Conservation (phyloP, 2,797 vertebrate species). For the Cossypha heuglini region DNA sequence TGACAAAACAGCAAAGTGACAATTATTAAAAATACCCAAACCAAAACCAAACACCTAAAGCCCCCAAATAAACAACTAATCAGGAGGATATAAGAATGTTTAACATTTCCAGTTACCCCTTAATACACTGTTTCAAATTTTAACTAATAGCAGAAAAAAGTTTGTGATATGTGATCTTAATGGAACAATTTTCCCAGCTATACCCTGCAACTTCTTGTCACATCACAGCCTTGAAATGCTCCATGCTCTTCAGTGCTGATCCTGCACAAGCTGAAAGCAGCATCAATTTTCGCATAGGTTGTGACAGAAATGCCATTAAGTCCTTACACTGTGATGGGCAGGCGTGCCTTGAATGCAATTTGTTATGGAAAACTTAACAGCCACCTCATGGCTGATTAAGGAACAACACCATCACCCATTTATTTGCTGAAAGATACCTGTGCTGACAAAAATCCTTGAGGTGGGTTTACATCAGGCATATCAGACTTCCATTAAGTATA, state of each 20-base stretch:
- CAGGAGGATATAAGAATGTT: neutral
- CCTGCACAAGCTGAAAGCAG: neutral
- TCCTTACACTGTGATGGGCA: neutral
- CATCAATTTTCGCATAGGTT: neutral
- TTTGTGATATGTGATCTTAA: too few relatives aligned
- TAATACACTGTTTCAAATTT: neutral
- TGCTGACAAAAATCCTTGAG: neutral
- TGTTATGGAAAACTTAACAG: slow-evolving; percentile 3
- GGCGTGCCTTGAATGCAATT: neutral
- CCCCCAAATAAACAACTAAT: fast-evolving
- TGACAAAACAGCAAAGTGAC: neutral
- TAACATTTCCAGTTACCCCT: neutral
- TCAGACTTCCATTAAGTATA: neutral
- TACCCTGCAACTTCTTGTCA: neutral
- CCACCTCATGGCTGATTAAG: slow-evolving; percentile 22
- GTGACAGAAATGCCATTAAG: neutral
- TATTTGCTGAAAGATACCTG: neutral
- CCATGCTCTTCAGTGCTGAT: neutral
- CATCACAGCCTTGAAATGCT: neutral
- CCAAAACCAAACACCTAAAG: neutral
- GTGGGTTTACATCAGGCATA: neutral
- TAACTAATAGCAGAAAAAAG: neutral
- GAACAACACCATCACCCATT: neutral
- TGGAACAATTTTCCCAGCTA: neutral
- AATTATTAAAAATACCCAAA: neutral